Conservation (phyloP, 2,888 invertebrate genomes). For the Entomobrya multifasciata region DNA sequence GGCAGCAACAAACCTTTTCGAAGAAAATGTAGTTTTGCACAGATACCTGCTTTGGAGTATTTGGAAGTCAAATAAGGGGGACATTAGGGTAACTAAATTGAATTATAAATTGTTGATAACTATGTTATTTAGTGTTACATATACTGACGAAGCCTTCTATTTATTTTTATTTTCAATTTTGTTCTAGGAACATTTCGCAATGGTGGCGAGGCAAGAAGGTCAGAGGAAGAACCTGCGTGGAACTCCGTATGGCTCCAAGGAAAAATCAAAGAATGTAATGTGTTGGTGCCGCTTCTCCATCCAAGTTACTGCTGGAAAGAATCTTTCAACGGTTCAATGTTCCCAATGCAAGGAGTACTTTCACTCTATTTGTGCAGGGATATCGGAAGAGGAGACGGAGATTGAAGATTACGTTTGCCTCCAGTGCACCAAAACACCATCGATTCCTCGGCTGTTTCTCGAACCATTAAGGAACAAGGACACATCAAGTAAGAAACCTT, state of each 20-base stretch:
- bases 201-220: not conserved
- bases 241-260: not conserved
- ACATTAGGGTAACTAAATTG: not conserved
- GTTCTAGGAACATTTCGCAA: not conserved
- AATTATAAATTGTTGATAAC: no score
- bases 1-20: not conserved
- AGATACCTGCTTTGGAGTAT: not conserved
- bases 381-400: no score
- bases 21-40: not conserved
- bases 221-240: not conserved
- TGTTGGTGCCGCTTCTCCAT: not conserved
- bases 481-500: no score
- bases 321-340: no score
- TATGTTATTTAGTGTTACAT: not conserved
- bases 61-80: not conserved
- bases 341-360: not conserved
- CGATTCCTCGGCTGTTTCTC: no score
- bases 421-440: no score
- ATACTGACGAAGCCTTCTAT: no score
- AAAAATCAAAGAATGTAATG: not conserved
- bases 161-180: no score
- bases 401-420: no score
- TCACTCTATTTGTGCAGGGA: not conserved
- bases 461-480: no score
- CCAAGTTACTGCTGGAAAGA: not conserved